Conservation (phyloP, 2,797 vertebrate genomes). For the Sebastes paucispinis region DNA sequence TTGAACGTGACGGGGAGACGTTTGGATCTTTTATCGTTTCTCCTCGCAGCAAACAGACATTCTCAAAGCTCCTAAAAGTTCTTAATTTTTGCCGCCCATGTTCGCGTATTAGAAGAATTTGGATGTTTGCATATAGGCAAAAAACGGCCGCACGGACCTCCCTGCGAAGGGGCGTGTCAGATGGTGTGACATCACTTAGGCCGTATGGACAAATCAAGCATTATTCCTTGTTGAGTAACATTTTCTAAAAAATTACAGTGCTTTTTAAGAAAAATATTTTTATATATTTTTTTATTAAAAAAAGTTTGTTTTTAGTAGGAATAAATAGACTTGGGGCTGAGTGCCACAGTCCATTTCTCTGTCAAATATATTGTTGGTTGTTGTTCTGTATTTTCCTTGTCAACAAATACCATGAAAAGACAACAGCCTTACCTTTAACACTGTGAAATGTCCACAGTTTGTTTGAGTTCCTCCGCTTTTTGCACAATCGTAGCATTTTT, state of each 20-base stretch:
- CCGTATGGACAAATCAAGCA: neutral
- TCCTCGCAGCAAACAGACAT: too few relatives aligned
- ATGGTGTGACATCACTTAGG: neutral
- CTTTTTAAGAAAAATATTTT: too few relatives aligned
- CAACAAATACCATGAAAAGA: neutral
- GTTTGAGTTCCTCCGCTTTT: neutral
- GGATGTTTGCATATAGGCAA: fast-evolving
- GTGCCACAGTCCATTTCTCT: neutral
- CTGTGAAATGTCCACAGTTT: neutral
- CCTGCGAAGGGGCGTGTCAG: too few relatives aligned
- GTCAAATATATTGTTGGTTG: neutral
- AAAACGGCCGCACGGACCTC: fast-evolving
- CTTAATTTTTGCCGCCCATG: too few relatives aligned
- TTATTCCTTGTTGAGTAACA: neutral
- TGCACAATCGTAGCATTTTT: neutral
- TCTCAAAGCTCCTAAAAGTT: too few relatives aligned
- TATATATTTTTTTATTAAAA: too few relatives aligned
- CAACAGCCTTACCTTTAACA: neutral
- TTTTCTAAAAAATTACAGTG: neutral
- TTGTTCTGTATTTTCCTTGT: neutral
- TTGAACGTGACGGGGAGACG: too few relatives aligned
- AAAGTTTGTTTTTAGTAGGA: neutral
- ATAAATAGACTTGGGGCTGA: neutral
- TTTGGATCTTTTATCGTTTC: too few relatives aligned
- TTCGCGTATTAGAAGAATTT: too few relatives aligned